Percentiles rank a stretch among this genome's conserved stretches.
Evolutionary conservation across 2,888 invertebrate genomes (phyloP).

Genomic region (Elysia crispata): DNA sequence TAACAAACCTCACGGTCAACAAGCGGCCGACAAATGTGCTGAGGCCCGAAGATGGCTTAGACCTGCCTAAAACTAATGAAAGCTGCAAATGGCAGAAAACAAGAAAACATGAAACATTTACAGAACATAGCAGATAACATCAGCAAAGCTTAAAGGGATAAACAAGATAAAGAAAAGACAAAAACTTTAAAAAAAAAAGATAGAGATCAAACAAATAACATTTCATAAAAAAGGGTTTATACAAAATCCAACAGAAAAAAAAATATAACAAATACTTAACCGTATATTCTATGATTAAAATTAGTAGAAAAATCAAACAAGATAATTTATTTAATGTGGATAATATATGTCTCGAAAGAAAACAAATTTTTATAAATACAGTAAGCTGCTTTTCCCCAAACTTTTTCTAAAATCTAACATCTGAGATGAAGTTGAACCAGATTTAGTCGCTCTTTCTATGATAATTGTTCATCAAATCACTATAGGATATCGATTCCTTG

Average conservation of each 20-base stretch:
- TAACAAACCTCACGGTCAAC: constrained; percentile 45
- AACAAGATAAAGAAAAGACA: too few relatives aligned
- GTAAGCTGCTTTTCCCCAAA: too few relatives aligned
- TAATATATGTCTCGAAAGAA: neutral
- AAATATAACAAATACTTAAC: neutral
- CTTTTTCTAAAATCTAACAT: too few relatives aligned
- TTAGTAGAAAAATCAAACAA: neutral
- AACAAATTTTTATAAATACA: too few relatives aligned
- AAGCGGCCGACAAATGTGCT: constrained; percentile 38
- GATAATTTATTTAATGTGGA: neutral
- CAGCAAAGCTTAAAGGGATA: too few relatives aligned
- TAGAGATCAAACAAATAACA: neutral
- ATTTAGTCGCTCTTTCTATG: too few relatives aligned
- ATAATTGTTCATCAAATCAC: too few relatives aligned
- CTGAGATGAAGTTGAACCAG: too few relatives aligned
- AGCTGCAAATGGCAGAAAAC: constrained; percentile 11
- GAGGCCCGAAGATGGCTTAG: neutral
- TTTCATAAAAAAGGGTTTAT: neutral
- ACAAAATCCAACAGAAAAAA: neutral
- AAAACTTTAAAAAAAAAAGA: too few relatives aligned
- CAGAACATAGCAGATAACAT: neutral
- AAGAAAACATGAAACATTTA: neutral
- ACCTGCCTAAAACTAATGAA: constrained; percentile 25
- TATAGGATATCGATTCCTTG: too few relatives aligned
- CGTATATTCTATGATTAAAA: neutral